Conservation (phyloP, 2,797 vertebrate species). For the Chiloscyllium punctatum region DNA sequence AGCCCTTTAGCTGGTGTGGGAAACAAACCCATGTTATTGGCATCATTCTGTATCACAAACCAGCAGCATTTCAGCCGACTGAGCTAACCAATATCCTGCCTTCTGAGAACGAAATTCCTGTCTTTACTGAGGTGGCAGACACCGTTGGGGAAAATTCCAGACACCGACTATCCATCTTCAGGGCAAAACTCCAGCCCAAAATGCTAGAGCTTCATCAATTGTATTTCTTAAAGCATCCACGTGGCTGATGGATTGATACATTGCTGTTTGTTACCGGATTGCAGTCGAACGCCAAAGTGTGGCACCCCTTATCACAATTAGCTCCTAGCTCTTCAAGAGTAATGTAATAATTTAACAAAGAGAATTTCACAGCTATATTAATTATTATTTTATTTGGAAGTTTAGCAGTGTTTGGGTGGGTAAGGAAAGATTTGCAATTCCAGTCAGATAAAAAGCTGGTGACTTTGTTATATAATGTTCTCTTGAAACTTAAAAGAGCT, state of each 20-base stretch:
- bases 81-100: too few species aligned
- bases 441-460: neutral
- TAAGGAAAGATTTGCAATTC: neutral
- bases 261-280: neutral
- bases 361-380: neutral
- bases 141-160: too few species aligned
- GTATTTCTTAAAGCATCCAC: neutral
- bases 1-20: too few species aligned
- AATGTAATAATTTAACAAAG: neutral
- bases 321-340: neutral
- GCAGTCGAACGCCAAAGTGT: neutral
- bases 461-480: neutral
- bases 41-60: too few species aligned
- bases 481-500: neutral
- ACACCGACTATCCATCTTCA: too few species aligned
- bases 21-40: too few species aligned
- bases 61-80: too few species aligned
- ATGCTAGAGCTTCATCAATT: neutral
- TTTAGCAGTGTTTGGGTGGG: neutral
- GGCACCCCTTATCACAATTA: neutral
- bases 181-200: neutral
- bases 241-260: neutral
- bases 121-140: too few species aligned
- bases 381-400: neutral
- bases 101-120: too few species aligned